Evolutionary conservation across 1,140 invertebrate species (phyloP).

Genomic region (Bacillus rossius): DNA sequence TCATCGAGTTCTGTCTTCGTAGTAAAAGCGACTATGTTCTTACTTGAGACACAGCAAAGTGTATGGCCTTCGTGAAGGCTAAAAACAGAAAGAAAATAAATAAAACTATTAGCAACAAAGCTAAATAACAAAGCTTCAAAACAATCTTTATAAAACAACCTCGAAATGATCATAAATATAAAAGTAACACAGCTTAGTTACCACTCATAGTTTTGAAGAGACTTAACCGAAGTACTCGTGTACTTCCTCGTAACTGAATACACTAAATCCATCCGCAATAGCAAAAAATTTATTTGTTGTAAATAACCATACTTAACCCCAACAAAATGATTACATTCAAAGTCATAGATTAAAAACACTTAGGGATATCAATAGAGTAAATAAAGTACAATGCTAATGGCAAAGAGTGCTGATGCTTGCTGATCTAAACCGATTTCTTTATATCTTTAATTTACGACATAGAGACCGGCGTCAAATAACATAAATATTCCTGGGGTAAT

Average conservation of each 20-base stretch:
- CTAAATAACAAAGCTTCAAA: not conserved
- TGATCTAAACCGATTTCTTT: no score
- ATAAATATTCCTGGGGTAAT: no score
- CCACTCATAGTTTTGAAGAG: constrained; percentile 13
- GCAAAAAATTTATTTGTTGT: not conserved
- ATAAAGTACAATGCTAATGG: no score
- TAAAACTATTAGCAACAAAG: not conserved
- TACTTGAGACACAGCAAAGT: constrained; percentile 65
- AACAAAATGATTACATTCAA: not conserved
- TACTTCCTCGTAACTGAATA: constrained; percentile 9
- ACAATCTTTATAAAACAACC: not conserved
- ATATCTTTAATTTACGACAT: no score
- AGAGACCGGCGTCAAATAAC: no score
- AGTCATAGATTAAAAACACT: not conserved
- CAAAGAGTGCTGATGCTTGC: no score
- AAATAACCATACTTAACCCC: not conserved
- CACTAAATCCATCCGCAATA: constrained; percentile 9
- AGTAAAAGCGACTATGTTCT: constrained; percentile 77
- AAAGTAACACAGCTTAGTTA: not conserved
- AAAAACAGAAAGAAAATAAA: constrained; percentile 13
- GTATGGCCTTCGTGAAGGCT: constrained; percentile 46
- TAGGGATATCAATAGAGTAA: no score
- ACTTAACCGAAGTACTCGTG: not conserved
- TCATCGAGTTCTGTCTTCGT: constrained; percentile 64
- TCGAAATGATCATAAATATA: not conserved